Evolutionary conservation across 2,888 invertebrate species (phyloP), one percentile per base, ranked within the genome.

Genomic region (Salticus scenicus): DNA sequence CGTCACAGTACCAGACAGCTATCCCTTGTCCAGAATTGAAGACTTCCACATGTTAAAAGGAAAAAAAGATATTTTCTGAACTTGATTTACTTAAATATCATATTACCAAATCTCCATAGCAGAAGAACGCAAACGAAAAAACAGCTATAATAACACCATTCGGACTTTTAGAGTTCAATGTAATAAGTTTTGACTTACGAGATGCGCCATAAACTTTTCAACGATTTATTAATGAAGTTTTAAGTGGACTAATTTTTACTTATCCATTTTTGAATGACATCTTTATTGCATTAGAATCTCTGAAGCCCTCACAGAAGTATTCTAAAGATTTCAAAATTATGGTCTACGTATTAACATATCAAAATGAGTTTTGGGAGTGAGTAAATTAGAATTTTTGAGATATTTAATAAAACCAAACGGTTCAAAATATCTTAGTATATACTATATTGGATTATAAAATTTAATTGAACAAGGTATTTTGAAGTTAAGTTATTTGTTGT

Each of bases 231-330:
- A 73, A 0, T n/a, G 71, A 57, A 47, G 17, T 74, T 0, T 20
- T 82, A 4, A 31, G n/a, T n/a, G 47, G 57, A 24, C 33, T 86
- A 0, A 79, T 28, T 12, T n/a, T n/a, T n/a, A n/a, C n/a, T n/a
- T n/a, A n/a, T n/a, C n/a, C n/a, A n/a, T n/a, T n/a, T n/a, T n/a
- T 87, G 1, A 79, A 87, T 70, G 41, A 86, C 31, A 42, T 79
- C 1, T 24, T 71, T 10, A n/a, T 74, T 0, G 69, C 69, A 12
- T 76, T 51, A 20, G 12, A 17, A 33, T 41, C 31, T 4, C 47
- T 69, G 33, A 47, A 76, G 51, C 24, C 28, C 5, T 70, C 5
- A 37, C 20, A n/a, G 0, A 24, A 51, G 67, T 76, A 5, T 76
- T 67, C 24, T 42, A 76, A 1, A 67, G 30, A 31, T 24, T 67